Percentiles rank a stretch among this genome's conserved stretches.
phyloP scores from a whole-genome alignment of 1,140 invertebrate genomes.

The Gryllus bimaculatus region DNA sequence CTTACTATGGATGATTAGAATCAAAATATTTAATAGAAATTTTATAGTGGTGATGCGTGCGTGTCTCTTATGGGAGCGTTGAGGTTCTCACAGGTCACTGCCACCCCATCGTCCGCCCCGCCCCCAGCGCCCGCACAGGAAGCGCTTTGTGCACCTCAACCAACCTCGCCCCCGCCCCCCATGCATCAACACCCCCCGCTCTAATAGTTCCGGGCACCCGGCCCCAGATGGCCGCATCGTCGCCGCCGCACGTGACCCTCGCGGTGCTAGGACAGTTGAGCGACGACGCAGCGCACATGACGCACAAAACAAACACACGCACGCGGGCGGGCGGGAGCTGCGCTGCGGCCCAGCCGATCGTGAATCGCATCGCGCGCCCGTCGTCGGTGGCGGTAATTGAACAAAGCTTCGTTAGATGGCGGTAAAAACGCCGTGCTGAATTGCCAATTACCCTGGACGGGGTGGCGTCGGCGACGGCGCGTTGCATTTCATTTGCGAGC shows the following conservation, averaged over 20 bases:
- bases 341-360: neutral
- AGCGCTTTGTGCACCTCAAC: too few species aligned
- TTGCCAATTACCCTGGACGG: neutral
- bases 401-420: constrained; percentile 1
- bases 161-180: too few species aligned
- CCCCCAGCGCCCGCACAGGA: too few species aligned
- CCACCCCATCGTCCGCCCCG: too few species aligned
- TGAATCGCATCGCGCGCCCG: neutral
- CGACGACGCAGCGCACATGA: neutral
- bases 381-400: neutral
- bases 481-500: neutral
- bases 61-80: too few species aligned
- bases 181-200: too few species aligned
- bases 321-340: too few species aligned
- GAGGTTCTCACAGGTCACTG: too few species aligned
- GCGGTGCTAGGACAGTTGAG: neutral
- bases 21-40: too few species aligned
- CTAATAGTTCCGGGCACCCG: neutral
- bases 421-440: neutral
- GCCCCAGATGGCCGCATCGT: neutral
- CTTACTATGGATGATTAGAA: too few species aligned
- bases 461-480: too few species aligned
- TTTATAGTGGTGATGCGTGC: too few species aligned
- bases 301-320: neutral
- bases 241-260: neutral